phyloP scores from a whole-genome alignment of 2,797 vertebrate species.

The Sarcoramphus papa region DNA sequence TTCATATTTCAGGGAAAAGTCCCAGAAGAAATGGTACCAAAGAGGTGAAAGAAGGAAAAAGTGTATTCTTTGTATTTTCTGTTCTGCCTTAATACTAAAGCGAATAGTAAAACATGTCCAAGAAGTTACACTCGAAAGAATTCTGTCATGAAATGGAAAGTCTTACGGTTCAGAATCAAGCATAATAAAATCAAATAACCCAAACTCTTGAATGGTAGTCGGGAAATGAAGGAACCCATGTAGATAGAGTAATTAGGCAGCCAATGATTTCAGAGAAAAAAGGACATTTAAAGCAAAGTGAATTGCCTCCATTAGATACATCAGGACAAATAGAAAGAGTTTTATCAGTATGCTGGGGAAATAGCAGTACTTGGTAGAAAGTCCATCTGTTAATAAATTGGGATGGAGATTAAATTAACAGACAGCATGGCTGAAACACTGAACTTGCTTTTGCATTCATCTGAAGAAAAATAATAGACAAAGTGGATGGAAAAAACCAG shows the following conservation, averaged over 20 bases:
- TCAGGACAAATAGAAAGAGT: not conserved
- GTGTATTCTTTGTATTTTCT: not conserved
- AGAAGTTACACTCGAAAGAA: not conserved
- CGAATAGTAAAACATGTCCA: not conserved
- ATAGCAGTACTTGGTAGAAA: not conserved
- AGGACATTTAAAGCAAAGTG: not conserved
- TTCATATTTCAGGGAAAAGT: not conserved
- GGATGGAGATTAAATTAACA: not conserved
- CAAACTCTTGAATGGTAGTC: not conserved
- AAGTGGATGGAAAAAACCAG: not conserved
- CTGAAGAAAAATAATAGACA: not conserved
- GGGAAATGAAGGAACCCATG: not conserved
- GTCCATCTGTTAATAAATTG: not conserved
- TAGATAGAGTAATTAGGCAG: not conserved
- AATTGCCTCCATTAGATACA: not conserved
- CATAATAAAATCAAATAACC: not conserved
- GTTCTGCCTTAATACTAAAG: not conserved
- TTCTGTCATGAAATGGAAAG: not conserved
- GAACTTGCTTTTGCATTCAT: not conserved
- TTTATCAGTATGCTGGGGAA: not conserved
- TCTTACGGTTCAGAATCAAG: not conserved
- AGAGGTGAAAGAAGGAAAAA: not conserved
- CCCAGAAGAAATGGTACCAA: not conserved
- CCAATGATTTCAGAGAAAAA: not conserved
- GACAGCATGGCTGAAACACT: not conserved